Base-by-base conservation (phyloP, 2,888 invertebrate species). In the Bellardia pandia region DNA sequence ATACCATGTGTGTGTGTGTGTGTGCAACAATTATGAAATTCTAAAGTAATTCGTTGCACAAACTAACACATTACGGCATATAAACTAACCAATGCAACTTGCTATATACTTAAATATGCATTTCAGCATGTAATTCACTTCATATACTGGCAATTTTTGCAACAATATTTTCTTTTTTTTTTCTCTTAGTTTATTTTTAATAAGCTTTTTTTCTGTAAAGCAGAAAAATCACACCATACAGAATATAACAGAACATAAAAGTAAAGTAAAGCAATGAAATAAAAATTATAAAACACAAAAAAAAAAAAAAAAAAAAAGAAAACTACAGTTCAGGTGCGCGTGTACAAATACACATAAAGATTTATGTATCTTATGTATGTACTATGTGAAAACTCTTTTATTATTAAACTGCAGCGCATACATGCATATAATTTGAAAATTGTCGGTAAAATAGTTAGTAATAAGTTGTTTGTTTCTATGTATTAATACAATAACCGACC, bases 241-340 rank as follows among this genome's bases (percentile, higher is more conserved):
- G 23, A 23, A 23, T 23, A 23, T 14, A 51, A 14, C 16, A 23
- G 11, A 16, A 16, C 23, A 40, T 23, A 9, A 51, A 33, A 51
- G 33, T 14, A n/a, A 30, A 51, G 60, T 8, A 14, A 14, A 3
- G 9, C 4, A 9, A 8, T 9, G 1, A 8, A 2, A 2, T 9
- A 37, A 7, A 33, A 51, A 66, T 6, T 37, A 37, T 33, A 6
- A 6, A 1, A 30, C 2, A 30, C 45, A 16, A 66, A 11, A 5
- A 16, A 33, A 33, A n/a, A n/a, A n/a, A n/a, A n/a, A n/a, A n/a
- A n/a, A n/a, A n/a, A n/a, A n/a, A n/a, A n/a, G n/a, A n/a, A n/a
- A 71, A n/a, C 33, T 48, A 37, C 16, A 74, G n/a, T 60, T 75
- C 51, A 82, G 68, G 33, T 76, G 48, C 60, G 42, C 37, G 53